Base-by-base conservation (phyloP, 2,113 vertebrate genomes). In the Forbesichthys agassizii region DNA sequence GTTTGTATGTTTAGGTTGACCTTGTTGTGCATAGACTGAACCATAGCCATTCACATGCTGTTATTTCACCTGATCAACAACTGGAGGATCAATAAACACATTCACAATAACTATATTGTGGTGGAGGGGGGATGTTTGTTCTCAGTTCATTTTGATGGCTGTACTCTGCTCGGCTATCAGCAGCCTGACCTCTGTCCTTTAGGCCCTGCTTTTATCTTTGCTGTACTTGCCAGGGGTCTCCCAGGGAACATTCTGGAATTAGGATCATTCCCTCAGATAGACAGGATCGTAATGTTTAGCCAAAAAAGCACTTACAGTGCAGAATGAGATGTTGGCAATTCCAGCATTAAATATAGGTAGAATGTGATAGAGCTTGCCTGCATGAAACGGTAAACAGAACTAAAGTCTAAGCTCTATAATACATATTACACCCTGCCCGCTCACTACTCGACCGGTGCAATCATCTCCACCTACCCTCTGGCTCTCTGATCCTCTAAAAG, bases 151-250 rank as follows among this genome's bases (percentile, higher is more conserved):
- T 18, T 72, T 86, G 71, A 56, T 54, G 73, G 65, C 64, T 62
- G 60, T 62, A 79, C 68, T 74, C 59, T 27, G 55, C 67, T 64
- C 66, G 61, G 62, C 42, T 4, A 71, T 63, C 42, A 5, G 75
- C 69, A 77, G n/a, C 63, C 48, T 81, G 82, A 84, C 49, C 86
- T 75, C 69, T 74, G 58, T 74, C 84, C 82, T 42, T 0, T 0
- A 49, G 53, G 57, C 62, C 49, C 62, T 48, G 14, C 74, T 85
- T 84, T 85, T 78, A 79, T 61, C 77, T 18, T 0, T 4, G 66
- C 46, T 68, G 69, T 58, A 71, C 76, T 86, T 84, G 68, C 80
- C 68, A 0, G 52, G 82, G 64, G 61, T 76, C 62, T 76, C 69
- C 57, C 51, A 73, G 69, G 71, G 69, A 74, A 13, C 0, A 53